Percentiles rank a stretch among this genome's conserved stretches.
Evolutionary conservation across 2,113 vertebrate genomes (phyloP).

Genomic region (Nesospiza acunhae): DNA sequence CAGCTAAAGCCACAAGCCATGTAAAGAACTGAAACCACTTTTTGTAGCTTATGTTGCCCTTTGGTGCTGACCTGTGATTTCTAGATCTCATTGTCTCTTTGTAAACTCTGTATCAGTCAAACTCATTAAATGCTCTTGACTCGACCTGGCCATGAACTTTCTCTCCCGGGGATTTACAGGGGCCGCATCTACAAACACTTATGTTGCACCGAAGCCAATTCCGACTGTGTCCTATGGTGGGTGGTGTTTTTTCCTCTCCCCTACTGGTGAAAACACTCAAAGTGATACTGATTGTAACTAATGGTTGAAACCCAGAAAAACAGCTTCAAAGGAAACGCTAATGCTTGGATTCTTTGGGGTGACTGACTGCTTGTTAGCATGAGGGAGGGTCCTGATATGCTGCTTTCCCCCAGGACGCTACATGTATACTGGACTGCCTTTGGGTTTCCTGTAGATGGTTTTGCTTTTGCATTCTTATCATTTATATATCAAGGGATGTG

Average conservation of each 20-base stretch:
- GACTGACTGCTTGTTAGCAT: background rate
- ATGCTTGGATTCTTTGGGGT: background rate
- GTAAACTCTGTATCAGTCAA: background rate
- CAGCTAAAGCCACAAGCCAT: constrained; percentile 2
- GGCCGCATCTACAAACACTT: background rate
- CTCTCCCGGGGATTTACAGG: background rate
- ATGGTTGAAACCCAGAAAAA: background rate
- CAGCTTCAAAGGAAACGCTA: background rate
- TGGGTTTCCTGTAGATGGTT: background rate
- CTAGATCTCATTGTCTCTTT: background rate
- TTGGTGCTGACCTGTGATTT: background rate
- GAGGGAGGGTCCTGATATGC: background rate
- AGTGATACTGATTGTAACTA: background rate
- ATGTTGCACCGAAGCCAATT: background rate
- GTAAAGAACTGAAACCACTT: background rate
- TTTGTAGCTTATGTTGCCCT: background rate
- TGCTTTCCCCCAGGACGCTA: background rate
- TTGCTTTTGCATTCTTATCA: constrained; percentile 33
- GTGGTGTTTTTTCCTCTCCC: background rate
- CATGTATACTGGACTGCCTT: background rate
- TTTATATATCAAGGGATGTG: background rate
- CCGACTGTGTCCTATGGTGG: background rate
- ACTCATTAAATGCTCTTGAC: background rate
- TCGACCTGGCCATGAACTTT: background rate
- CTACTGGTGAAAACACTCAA: background rate